Evolutionary conservation across 2,888 invertebrate genomes (phyloP).

Genomic region (Achlya flavicornis): DNA sequence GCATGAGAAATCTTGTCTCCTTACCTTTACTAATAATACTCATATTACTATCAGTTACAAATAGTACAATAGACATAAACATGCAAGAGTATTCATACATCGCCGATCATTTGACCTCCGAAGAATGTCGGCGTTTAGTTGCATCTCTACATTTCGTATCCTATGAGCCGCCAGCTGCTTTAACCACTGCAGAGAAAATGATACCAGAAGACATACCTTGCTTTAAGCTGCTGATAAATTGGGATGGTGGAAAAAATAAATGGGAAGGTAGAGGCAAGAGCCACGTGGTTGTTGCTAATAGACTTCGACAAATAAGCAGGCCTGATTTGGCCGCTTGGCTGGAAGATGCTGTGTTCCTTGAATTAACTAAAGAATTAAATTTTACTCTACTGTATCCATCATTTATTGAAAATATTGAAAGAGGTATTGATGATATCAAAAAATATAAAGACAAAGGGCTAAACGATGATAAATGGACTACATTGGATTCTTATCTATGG

Average conservation of each 20-base stretch:
- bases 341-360: constrained; percentile 80
- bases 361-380: constrained; percentile 78
- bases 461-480: constrained; percentile 44
- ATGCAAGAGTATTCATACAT: constrained; percentile 69
- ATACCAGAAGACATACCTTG: constrained; percentile 81
- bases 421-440: constrained; percentile 27
- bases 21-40: constrained; percentile 48
- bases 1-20: constrained; percentile 10
- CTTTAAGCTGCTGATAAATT: constrained; percentile 81
- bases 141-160: constrained; percentile 81
- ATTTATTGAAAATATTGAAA: constrained; percentile 25
- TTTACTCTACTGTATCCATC: constrained; percentile 46
- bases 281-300: constrained; percentile 80
- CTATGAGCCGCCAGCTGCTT: constrained; percentile 47
- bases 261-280: constrained; percentile 82
- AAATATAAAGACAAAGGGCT: constrained; percentile 31
- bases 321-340: constrained; percentile 85
- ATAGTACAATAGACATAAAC: constrained; percentile 61
- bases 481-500: constrained; percentile 51
- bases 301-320: constrained; percentile 84
- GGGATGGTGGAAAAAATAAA: constrained; percentile 71
- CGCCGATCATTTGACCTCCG: constrained; percentile 79
- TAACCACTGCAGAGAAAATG: constrained; percentile 56
- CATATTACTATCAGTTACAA: constrained; percentile 27
- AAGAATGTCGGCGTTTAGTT: constrained; percentile 84